Percentiles rank a stretch among this genome's conserved stretches.
These are phyloP conservation scores for Strix aluco DNA, from an alignment of 2,113 vertebrate genomes.

Conservation along the genomic window DNA sequence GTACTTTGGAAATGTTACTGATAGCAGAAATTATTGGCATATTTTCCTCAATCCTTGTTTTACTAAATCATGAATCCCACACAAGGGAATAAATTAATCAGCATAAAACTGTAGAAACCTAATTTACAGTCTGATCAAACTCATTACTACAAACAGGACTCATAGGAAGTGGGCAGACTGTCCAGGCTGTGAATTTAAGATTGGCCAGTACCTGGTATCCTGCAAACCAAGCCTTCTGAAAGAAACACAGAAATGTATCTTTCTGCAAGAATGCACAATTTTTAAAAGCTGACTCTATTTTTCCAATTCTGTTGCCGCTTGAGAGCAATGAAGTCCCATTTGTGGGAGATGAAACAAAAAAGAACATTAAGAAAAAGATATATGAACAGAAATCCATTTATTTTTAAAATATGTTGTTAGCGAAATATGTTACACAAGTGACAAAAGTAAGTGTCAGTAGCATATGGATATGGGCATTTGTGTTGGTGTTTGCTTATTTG, in stretches of 20 bases:
- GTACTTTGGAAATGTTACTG: background rate
- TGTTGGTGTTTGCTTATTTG: slow-evolving; percentile 33
- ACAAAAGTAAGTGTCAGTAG: slow-evolving; percentile 7
- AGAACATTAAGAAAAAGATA: background rate
- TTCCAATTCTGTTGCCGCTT: background rate
- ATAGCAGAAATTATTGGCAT: background rate
- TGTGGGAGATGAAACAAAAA: background rate
- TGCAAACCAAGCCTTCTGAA: background rate
- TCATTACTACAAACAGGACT: background rate
- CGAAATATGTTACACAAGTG: background rate
- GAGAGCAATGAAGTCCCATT: background rate
- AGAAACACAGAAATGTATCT: background rate
- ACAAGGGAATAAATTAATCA: background rate
- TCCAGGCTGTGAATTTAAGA: background rate
- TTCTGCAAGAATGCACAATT: background rate
- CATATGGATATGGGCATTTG: slow-evolving; percentile 47
- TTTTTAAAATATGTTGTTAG: background rate
- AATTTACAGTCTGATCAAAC: slow-evolving; percentile 10
- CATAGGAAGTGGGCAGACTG: background rate
- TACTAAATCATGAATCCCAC: background rate
- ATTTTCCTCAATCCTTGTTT: background rate
- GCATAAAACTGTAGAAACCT: background rate
- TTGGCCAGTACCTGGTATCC: background rate
- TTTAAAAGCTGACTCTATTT: background rate
- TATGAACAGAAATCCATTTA: background rate